Evolutionary conservation across 2,888 invertebrate genomes (phyloP).

Genomic region (Macrosoma leucophasiata): DNA sequence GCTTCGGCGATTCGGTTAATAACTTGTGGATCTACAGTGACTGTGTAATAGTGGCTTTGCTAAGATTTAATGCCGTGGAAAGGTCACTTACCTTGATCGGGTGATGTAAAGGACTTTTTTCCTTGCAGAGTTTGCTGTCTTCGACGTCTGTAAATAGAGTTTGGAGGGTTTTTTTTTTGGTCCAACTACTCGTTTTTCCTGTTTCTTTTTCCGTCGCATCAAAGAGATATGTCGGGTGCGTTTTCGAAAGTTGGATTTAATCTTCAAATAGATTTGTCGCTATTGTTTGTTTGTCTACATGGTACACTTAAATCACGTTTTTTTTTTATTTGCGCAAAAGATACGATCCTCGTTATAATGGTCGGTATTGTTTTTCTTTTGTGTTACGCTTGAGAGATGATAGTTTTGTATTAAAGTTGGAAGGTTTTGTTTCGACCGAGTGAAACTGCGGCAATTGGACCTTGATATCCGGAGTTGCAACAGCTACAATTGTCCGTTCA

Average conservation of each 20-base stretch:
- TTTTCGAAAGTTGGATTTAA: no score
- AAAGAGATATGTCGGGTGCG: no score
- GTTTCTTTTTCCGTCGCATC: constrained; percentile 17
- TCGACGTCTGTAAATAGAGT: background rate
- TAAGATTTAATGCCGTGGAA: constrained; percentile 63
- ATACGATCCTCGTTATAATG: constrained; percentile 20
- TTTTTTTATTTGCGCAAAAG: no score
- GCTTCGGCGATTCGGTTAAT: constrained; percentile 67
- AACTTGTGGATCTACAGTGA: constrained; percentile 63
- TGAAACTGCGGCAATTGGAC: constrained; percentile 68
- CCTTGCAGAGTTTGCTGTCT: constrained; percentile 11
- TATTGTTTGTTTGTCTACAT: constrained; percentile 9
- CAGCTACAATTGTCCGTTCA: constrained; percentile 27
- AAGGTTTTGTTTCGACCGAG: constrained; percentile 57
- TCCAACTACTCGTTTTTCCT: no score
- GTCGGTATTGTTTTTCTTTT: constrained; percentile 23
- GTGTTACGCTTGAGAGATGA: constrained; percentile 30
- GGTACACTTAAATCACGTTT: constrained; percentile 2
- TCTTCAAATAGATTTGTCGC: no score
- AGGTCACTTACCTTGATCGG: constrained; percentile 70
- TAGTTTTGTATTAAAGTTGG: constrained; percentile 24
- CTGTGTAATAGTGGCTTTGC: constrained; percentile 59
- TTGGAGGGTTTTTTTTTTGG: no score
- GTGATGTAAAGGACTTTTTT: constrained; percentile 32
- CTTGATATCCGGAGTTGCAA: constrained; percentile 70